Evolutionary conservation across 2,888 invertebrate species (phyloP), one percentile per base, ranked within the genome.

Genomic region (Myathropa florea): DNA sequence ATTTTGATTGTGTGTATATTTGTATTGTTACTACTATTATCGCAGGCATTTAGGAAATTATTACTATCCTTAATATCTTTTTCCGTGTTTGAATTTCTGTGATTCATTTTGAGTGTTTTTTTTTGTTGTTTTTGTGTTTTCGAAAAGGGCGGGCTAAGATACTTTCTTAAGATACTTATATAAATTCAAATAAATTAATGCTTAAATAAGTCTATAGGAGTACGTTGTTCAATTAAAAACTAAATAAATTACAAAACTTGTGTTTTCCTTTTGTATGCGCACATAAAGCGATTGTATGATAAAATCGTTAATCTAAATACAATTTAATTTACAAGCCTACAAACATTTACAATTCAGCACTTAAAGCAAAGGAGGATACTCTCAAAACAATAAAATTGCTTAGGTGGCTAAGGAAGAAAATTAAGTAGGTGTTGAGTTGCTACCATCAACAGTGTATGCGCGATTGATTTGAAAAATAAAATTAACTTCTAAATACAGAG

Each of bases 1-100:
- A 85, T 83, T 84, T 88, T 87, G 88, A 89, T 85, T 86, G 88
- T 89, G 78, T 89, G 88, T 90, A 89, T 89, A 89, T 90, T 89
- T 90, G 90, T 88, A 89, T 88, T 86, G 68, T 55, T 83, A 82
- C 68, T 82, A 73, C 82, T 88, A 88, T 81, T 89, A 81, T 88
- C 83, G 77, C 88, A 88, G 88, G 88, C 89, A 78, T 86, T 88
- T 70, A 84, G 82, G 87, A 88, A 88, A 76, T 88, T 88, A 88
- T 89, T 88, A 85, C 88, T 89, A 85, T 87, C 88, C 63, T 80
- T 87, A 73, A 89, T 71, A 80, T 88, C 88, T 78, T 81, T 87
- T 71, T 57, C 71, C 80, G 67, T 46, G 76, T 76, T 71, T 68
- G 76, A 57, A 72, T 30, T 79, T 76, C 63, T 84, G 7, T 61